A percentile compares a stretch with the other conserved stretches of the same genome.
Conservation (phyloP, 2,797 vertebrate genomes). For the Remorina albescens region DNA sequence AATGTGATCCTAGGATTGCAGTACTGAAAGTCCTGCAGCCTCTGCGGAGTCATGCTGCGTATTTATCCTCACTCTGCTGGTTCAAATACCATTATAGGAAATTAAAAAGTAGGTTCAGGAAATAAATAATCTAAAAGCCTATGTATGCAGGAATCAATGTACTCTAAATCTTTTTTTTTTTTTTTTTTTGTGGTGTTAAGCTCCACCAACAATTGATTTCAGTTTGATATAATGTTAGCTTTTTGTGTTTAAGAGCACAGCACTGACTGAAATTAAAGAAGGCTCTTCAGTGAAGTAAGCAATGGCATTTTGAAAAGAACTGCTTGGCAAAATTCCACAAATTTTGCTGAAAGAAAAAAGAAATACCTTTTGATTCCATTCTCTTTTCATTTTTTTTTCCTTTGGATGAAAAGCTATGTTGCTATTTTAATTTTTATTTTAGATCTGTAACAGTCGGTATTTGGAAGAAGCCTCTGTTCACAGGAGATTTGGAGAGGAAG, state of each 20-base stretch:
- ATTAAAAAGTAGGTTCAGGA: too few species aligned
- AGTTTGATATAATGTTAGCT: slow-evolving; percentile 11
- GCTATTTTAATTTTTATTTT: slow-evolving; percentile 25
- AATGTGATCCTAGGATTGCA: too few species aligned
- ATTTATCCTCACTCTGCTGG: background rate
- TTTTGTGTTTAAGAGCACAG: slow-evolving; percentile 32
- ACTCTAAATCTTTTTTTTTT: too few species aligned
- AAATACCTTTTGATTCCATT: slow-evolving; percentile 30
- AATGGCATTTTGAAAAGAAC: slow-evolving; percentile 53
- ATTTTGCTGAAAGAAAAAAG: slow-evolving; percentile 8
- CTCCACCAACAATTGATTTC: slow-evolving; percentile 26
- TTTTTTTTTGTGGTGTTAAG: background rate
- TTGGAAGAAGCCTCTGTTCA: slow-evolving; percentile 26
- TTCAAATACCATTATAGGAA: background rate
- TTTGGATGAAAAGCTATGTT: background rate
- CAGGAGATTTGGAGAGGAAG: background rate
- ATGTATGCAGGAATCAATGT: too few species aligned
- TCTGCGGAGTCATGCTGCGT: too few species aligned
- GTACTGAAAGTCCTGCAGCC: too few species aligned
- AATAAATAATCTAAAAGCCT: background rate
- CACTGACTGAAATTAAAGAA: slow-evolving; percentile 20
- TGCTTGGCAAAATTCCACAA: slow-evolving; percentile 32
- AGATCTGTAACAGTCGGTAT: slow-evolving; percentile 36
- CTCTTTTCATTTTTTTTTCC: slow-evolving; percentile 1
- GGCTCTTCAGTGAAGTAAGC: slow-evolving; percentile 24